Evolutionary conservation across 2,113 vertebrate species (phyloP).

Genomic region (Nicator chloris): DNA sequence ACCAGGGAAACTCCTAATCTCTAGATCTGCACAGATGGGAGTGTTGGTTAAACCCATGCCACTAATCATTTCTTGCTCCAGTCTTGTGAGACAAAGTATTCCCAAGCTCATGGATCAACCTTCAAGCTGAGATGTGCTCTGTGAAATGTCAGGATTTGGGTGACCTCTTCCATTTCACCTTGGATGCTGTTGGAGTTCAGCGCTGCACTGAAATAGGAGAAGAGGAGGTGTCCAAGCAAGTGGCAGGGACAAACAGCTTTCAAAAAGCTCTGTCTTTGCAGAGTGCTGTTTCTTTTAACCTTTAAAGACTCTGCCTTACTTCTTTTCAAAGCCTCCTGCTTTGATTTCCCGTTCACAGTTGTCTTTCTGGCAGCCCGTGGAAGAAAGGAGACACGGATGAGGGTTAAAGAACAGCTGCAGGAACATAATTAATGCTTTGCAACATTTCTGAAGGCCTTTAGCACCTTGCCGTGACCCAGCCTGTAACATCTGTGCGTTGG

Average conservation of each 20-base stretch:
- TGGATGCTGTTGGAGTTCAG: neutral
- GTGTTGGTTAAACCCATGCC: neutral
- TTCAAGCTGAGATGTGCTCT: neutral
- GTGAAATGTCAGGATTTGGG: neutral
- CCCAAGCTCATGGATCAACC: neutral
- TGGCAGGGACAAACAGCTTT: neutral
- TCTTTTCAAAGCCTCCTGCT: conserved; percentile 17
- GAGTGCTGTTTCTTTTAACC: conserved; percentile 27
- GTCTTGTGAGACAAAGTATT: neutral
- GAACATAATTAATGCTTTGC: conserved; percentile 72
- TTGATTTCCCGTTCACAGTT: conserved; percentile 40
- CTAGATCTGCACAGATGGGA: neutral
- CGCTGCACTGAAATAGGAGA: rapidly evolving
- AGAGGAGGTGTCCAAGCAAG: neutral
- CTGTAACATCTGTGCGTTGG: conserved; percentile 72
- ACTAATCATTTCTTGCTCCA: neutral
- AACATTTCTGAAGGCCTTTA: conserved; percentile 69
- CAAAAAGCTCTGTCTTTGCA: neutral
- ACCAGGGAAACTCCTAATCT: neutral
- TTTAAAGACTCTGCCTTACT: conserved; percentile 33
- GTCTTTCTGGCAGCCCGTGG: conserved; percentile 44
- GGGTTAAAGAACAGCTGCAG: conserved; percentile 71
- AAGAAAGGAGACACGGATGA: neutral
- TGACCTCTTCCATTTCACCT: neutral
- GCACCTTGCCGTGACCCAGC: conserved; percentile 67